A percentile compares a stretch with the other conserved stretches of the same genome.
Evolutionary conservation across 2,113 vertebrate species (phyloP).

Genomic region (Strix uralensis): DNA sequence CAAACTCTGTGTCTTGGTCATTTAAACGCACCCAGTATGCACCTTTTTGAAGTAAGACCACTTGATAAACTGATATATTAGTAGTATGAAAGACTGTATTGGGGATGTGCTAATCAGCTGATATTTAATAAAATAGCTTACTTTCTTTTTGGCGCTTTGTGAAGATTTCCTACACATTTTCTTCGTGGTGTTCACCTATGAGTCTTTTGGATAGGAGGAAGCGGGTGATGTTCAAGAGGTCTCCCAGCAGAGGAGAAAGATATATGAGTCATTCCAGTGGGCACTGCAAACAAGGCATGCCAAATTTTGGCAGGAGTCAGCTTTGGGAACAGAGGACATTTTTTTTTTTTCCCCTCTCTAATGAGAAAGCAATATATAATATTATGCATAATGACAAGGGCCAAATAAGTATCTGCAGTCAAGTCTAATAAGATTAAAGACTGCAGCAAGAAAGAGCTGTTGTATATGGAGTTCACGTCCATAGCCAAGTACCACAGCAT

Average conservation of each 20-base stretch:
- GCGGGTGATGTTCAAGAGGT: neutral
- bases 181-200: rapidly evolving
- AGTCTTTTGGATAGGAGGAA: neutral
- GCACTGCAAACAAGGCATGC: neutral
- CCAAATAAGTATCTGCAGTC: constrained; percentile 10
- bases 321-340: neutral
- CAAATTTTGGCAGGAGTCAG: neutral
- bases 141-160: neutral
- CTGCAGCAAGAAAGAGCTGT: constrained; percentile 16
- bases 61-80: rapidly evolving
- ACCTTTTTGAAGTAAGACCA: neutral
- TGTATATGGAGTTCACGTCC: constrained; percentile 8
- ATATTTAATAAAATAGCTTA: neutral
- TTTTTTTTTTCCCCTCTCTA: neutral
- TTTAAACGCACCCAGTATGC: neutral
- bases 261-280: neutral
- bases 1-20: neutral
- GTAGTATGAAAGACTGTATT: rapidly evolving
- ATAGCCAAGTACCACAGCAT: neutral
- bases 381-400: neutral
- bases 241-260: neutral
- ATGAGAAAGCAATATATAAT: neutral
- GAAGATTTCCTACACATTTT: rapidly evolving
- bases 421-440: constrained; percentile 23
- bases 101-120: neutral